Percentiles rank a stretch among this genome's conserved stretches.
Evolutionary conservation across 2,888 invertebrate genomes (phyloP).

Genomic region (Melanophora roralis): DNA sequence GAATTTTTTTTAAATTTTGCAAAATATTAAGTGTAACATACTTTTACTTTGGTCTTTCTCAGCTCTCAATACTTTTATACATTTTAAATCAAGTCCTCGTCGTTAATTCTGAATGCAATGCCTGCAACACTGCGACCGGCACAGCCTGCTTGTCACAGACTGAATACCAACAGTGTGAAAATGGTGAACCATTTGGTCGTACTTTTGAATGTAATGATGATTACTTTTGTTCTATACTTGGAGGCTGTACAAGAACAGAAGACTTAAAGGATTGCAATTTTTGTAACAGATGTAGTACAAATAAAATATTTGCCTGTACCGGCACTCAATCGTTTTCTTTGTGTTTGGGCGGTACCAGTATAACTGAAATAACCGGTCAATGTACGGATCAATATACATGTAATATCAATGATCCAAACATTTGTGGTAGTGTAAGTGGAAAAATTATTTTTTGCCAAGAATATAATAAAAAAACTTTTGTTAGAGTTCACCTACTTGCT

Average conservation of each 20-base stretch:
- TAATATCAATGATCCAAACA: slow-evolving; percentile 52
- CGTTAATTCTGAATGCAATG: slow-evolving; percentile 62
- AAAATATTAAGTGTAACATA: neutral
- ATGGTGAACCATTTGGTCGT: slow-evolving; percentile 45
- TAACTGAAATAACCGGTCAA: slow-evolving; percentile 53
- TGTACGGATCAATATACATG: slow-evolving; percentile 59
- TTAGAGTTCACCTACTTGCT: slow-evolving; percentile 56
- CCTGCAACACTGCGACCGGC: slow-evolving; percentile 40
- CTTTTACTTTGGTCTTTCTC: neutral
- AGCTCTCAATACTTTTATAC: neutral
- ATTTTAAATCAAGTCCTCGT: neutral
- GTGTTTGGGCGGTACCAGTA: slow-evolving; percentile 54
- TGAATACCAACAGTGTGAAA: slow-evolving; percentile 51
- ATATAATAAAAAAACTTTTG: neutral
- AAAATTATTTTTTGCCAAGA: neutral
- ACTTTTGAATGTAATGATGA: slow-evolving; percentile 60
- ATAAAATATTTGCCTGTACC: slow-evolving; percentile 63
- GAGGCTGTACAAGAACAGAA: neutral
- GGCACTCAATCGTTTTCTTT: slow-evolving; percentile 63
- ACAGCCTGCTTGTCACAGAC: slow-evolving; percentile 59
- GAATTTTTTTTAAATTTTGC: neutral
- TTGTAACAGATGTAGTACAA: slow-evolving; percentile 59
- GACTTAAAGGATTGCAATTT: slow-evolving; percentile 29
- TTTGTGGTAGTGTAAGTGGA: slow-evolving; percentile 57
- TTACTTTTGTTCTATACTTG: slow-evolving; percentile 59